Evolutionary conservation across 1,140 invertebrate genomes (phyloP).

Genomic region (Mylabris phalerata): DNA sequence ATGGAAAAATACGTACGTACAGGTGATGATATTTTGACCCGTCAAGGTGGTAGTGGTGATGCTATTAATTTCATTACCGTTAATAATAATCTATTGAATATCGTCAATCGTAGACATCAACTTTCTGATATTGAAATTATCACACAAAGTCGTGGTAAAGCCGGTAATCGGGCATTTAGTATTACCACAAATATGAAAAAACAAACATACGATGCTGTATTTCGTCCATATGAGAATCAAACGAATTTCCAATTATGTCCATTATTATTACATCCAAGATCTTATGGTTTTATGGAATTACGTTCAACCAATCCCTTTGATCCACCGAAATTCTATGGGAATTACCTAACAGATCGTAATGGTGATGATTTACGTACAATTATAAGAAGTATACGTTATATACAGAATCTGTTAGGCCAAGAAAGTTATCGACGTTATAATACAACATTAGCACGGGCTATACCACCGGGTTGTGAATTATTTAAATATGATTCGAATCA

Average conservation of each 20-base stretch:
- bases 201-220: slow-evolving; percentile 19
- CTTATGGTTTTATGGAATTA: slow-evolving; percentile 51
- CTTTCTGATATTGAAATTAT: slow-evolving; percentile 60
- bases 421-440: slow-evolving; percentile 40
- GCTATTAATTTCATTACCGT: slow-evolving; percentile 44
- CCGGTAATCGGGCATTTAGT: neutral
- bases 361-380: slow-evolving; percentile 44
- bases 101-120: slow-evolving; percentile 21
- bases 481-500: slow-evolving; percentile 44
- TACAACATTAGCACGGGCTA: slow-evolving; percentile 40
- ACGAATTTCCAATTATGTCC: slow-evolving; percentile 60
- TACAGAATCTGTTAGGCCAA: slow-evolving; percentile 32
- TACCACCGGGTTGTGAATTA: slow-evolving; percentile 45
- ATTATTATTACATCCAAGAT: slow-evolving; percentile 64
- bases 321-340: slow-evolving; percentile 59
- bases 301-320: slow-evolving; percentile 52
- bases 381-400: slow-evolving; percentile 39
- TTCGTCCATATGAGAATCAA: slow-evolving; percentile 40
- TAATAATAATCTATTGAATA: slow-evolving; percentile 38
- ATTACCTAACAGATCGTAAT: slow-evolving; percentile 48
- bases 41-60: slow-evolving; percentile 44
- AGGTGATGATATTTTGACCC: neutral
- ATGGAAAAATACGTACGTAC: neutral
- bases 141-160: no score
- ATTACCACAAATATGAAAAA: slow-evolving; percentile 3